Evolutionary conservation across 2,113 vertebrate genomes (phyloP), one percentile per base, ranked within the genome.

Genomic region (Antigone vipio): DNA sequence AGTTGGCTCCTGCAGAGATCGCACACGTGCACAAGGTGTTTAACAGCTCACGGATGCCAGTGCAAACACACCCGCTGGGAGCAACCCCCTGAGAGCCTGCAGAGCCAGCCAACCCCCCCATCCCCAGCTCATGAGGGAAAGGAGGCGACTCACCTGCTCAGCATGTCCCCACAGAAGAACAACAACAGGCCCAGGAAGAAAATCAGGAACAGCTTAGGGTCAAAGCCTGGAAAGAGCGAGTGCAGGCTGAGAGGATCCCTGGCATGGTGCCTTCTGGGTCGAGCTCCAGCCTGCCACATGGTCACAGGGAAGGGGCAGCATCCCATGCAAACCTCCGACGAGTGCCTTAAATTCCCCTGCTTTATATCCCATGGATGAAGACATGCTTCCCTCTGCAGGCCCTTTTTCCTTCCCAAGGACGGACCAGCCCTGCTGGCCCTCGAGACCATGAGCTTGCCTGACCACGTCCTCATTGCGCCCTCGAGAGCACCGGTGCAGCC

Each of bases 181-280:
- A 99, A 89, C 67, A 97, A 42, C 27, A 98, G 90, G 89, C 99
- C 99, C 95, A 98, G 91, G n/a, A 99, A 96, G 91, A 99, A 99
- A 71, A 99, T 94, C 50, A 98, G 24, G 95, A 99, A 99, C 68
- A 99, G 97, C 90, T 98, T 99, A 27, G 99, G 98, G 81, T 99
- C 99, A 98, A 99, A 99, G 77, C 98, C 99, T 99, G 98, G 40
- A 93, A 38, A 92, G 38, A 97, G 13, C 4, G 34, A 94, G 63
- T 40, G 12, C 47, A 6, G 12, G 47, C 15, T n/a, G 45, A 69
- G 59, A 73, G 20, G 12, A 45, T 7, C 11, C 26, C n/a, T 4
- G 2, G 68, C 42, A 18, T 0, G 0, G 30, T 3, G 3, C 9
- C 15, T 23, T 17, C 29, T 0, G 2, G 6, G 27, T 9, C 2